Percentiles rank a stretch among this genome's conserved stretches.
Conservation (phyloP, 2,888 invertebrate genomes). For the Eulithis prunata region DNA sequence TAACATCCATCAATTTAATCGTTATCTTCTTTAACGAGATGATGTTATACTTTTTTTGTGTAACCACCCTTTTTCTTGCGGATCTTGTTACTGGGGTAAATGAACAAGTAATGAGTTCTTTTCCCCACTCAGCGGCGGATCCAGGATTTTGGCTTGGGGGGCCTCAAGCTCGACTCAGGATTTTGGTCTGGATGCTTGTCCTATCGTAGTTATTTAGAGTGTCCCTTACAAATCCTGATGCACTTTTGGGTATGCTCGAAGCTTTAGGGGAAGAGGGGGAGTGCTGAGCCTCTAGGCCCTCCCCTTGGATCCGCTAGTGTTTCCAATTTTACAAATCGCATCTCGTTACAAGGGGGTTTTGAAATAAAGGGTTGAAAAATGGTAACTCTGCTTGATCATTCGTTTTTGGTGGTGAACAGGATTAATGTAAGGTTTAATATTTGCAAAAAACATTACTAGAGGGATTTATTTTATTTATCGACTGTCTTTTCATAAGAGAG, state of each 20-base stretch:
- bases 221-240: too few relatives aligned
- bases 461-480: slow-evolving; percentile 2
- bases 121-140: slow-evolving; percentile 44
- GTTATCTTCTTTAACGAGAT: slow-evolving; percentile 67
- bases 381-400: slow-evolving; percentile 71
- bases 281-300: too few relatives aligned
- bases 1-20: slow-evolving; percentile 54
- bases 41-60: slow-evolving; percentile 58
- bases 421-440: slow-evolving; percentile 22
- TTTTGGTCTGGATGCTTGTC: too few relatives aligned
- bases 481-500: too few relatives aligned
- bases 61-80: slow-evolving; percentile 52
- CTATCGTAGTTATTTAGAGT: too few relatives aligned
- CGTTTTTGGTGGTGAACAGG: slow-evolving; percentile 41
- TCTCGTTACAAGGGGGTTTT: slow-evolving; percentile 63
- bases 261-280: too few relatives aligned
- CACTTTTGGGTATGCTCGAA: too few relatives aligned
- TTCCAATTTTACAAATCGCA: slow-evolving; percentile 70
- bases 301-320: background rate
- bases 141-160: too few relatives aligned
- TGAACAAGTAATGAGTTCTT: slow-evolving; percentile 63
- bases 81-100: slow-evolving; percentile 56
- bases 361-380: slow-evolving; percentile 61
- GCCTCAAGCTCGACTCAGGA: too few relatives aligned
- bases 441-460: slow-evolving; percentile 11